Base-by-base conservation (phyloP, 2,797 vertebrate species). In the Danio kyathit region DNA sequence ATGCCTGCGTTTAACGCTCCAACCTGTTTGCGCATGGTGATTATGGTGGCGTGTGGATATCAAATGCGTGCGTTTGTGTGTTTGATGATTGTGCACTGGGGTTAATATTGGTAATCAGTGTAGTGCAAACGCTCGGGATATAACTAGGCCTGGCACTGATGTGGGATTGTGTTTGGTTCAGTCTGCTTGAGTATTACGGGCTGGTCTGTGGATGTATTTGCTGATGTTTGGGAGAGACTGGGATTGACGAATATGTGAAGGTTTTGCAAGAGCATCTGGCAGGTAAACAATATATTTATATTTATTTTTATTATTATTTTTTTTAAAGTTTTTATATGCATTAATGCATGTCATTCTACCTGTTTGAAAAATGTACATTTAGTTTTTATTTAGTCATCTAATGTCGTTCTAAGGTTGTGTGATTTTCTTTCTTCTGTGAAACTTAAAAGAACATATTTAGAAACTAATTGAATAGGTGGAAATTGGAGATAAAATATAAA, bases 1-100 rank as follows among this genome's bases (percentile, higher is more conserved):
- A 92, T 92, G 93, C 91, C 91, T 93, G 91, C 91, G 92, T 91
- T 93, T 92, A 92, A 93, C 91, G 91, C 92, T 90, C 90, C 91
- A 90, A 94, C 92, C 93, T 93, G 92, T 91, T 94, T 94, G 92
- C 92, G 91, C 93, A 93, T 93, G 91, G 92, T 92, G 91, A 89
- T 87, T 92, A 92, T 92, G 91, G 91, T 92, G 89, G 86, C 71
- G 80, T 84, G 70, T 63, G 46, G 80, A 60, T 79, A 49, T 65
- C 51, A 83, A 84, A 81, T 87, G 65, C 85, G 43, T 54, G 29
- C 29, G 1, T 29, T 29, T 29, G 29, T 29, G 61, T 57, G 16
- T 46, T 60, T 67, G 65, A 75, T 86, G 86, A 86, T 85, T 89
- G 90, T 89, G 87, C 86, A 63, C 77, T 82, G 63, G 49, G 51